A percentile compares a stretch with the other conserved stretches of the same genome.
Evolutionary conservation across 2,797 vertebrate genomes (phyloP).

Genomic region (Strix occidentalis): DNA sequence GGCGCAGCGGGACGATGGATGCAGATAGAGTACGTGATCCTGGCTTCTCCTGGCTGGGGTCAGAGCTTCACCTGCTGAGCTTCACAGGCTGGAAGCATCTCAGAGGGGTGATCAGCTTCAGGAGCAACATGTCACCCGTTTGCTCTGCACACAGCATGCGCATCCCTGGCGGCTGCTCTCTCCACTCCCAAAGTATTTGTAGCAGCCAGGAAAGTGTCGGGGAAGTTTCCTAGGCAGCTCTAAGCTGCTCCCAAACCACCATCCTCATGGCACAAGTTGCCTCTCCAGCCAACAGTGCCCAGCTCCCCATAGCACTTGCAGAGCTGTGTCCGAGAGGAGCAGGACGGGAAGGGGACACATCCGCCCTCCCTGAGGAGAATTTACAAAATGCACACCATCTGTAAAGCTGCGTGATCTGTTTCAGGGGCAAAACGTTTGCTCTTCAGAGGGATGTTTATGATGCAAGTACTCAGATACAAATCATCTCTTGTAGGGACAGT

Average conservation of each 20-base stretch:
- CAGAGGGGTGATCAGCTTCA: background rate
- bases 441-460: background rate
- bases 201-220: background rate
- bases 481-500: background rate
- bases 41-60: accelerated
- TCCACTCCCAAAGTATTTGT: background rate
- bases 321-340: accelerated
- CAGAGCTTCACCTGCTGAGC: background rate
- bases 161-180: too few relatives aligned
- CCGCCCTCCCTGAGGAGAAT: background rate
- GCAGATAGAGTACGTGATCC: too few relatives aligned
- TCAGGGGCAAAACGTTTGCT: background rate
- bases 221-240: too few relatives aligned
- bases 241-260: too few relatives aligned
- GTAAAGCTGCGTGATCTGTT: background rate
- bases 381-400: background rate
- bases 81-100: too few relatives aligned
- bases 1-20: background rate
- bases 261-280: too few relatives aligned
- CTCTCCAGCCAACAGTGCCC: background rate
- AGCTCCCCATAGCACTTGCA: accelerated
- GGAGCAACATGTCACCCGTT: too few relatives aligned
- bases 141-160: accelerated
- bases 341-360: too few relatives aligned
- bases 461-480: background rate